These are phyloP conservation scores for Saccostrea cuccullata DNA, from an alignment of 1,140 invertebrate species.

Conservation along the genomic window DNA sequence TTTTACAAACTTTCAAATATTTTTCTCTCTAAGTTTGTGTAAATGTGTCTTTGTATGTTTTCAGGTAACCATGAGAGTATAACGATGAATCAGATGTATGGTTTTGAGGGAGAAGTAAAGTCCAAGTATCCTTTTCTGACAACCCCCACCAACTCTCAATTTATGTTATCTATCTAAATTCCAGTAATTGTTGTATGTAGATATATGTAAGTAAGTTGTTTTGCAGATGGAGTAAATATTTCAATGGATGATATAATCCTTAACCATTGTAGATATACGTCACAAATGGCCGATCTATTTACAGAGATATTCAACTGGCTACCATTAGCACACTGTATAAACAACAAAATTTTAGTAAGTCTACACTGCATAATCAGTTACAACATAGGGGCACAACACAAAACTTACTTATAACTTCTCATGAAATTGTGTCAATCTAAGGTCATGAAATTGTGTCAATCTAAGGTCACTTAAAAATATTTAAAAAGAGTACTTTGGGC, in stretches of 20 bases:
- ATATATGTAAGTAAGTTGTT: too few relatives aligned
- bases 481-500: too few relatives aligned
- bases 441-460: too few relatives aligned
- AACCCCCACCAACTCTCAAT: not conserved
- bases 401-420: too few relatives aligned
- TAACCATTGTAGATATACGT: slow-evolving; percentile 80
- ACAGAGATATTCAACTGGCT: slow-evolving; percentile 99
- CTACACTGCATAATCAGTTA: not conserved
- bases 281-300: slow-evolving; percentile 97
- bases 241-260: slow-evolving; percentile 40
- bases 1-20: too few relatives aligned
- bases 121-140: slow-evolving; percentile 87
- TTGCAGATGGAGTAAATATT: too few relatives aligned
- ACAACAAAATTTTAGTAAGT: slow-evolving; percentile 91
- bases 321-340: slow-evolving; percentile 96
- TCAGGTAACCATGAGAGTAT: slow-evolving; percentile 97
- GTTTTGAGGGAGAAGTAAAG: slow-evolving; percentile 98
- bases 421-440: too few relatives aligned
- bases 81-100: slow-evolving; percentile 99
- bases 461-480: too few relatives aligned
- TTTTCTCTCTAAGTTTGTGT: too few relatives aligned
- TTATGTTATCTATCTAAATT: too few relatives aligned
- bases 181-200: too few relatives aligned
- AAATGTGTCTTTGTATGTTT: slow-evolving; percentile 65
- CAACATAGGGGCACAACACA: too few relatives aligned